Evolutionary conservation across 2,113 vertebrate species (phyloP), one percentile per base, ranked within the genome.

Genomic region (Istiophorus platypterus): DNA sequence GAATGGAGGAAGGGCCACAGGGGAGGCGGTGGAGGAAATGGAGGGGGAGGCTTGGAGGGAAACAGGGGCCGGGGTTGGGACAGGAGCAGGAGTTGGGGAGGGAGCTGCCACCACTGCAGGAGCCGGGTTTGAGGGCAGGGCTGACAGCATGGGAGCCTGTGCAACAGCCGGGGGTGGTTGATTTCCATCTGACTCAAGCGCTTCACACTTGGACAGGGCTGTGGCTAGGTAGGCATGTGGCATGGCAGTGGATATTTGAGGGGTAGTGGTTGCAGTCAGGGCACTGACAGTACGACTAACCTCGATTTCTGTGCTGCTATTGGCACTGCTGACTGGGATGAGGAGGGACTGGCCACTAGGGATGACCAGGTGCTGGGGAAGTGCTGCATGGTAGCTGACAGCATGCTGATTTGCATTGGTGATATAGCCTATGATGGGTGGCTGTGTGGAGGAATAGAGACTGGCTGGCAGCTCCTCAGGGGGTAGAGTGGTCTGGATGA

Each of bases 281-380:
- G 96, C 94, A 72, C 94, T 95, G 3, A 97, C 95, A 2, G 96
- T 93, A 6, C 95, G 93, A n/a, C 95, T 78, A 1, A 96, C 95
- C 65, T 97, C 97, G 0, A 96, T 92, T 3, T 97, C 96, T 52
- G 92, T 74, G 65, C 89, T 34, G 4, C 90, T 91, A 13, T 91
- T 93, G 64, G 86, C 82, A 92, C 94, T 1, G 85, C 95, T 93
- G 0, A 99, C 97, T 0, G 98, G 98, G 67, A 99, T 98, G 88
- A 99, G 96, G 76, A 99, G 95, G 72, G 98, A 97, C 91, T 99
- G 98, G 31, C 96, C 95, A 76, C 97, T 97, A 0, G 97, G 97
- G 92, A 99, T 98, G 80, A 99, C 96, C 89, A 99, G 94, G 91
- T 99, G 98, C 91, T 98, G 98, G 0, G 97, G 96, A 83, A 99